Base-by-base conservation (phyloP, 2,797 vertebrate species). In the Tauraco hartlaubi region DNA sequence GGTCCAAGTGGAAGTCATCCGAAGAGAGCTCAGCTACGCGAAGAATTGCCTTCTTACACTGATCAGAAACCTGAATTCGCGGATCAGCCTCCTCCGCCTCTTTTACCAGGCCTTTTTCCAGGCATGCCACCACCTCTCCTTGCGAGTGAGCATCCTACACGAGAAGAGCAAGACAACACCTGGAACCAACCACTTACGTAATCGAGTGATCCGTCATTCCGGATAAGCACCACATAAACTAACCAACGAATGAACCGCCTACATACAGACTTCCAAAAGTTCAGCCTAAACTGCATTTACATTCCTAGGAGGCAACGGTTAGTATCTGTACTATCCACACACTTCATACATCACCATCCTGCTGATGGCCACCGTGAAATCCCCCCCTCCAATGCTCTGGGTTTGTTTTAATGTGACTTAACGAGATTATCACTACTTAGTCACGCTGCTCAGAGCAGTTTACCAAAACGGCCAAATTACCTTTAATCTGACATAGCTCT, bases 1-100 rank as follows among this genome's bases (percentile, higher is more conserved):
- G 97, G 96, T 99, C 99, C 41, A 99, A 97, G 96, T 99, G 99
- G 97, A 99, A 99, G 62, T 98, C 98, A 16, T 99, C 99, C 0
- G 99, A 99, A 1, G 99, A 99, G 46, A 99, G 99, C 44, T 99
- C 99, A 1, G 99, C 99, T 1, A 99, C 99, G 4, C 99, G 98
- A 79, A 99, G 98, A 92, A 99, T 99, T 29, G 99, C 91, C 94
- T 99, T 99, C 96, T 99, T 99, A 85, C 99, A 99, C 4, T 98
- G 98, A 3, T 99, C 99, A 26, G 98, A 99, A 92, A 99, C 98
- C 77, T 94, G 19, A 29, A 97, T 81, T 46, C 95, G 96, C 17
- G 98, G 97, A 7, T 97, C 97, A 23, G 96, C 97, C 79, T 99
- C 98, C 96, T 99, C 99, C 0, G 97, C 99, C 91, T 99, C 99